Conservation (phyloP, 2,113 vertebrate genomes). For the Blennius ocellaris region DNA sequence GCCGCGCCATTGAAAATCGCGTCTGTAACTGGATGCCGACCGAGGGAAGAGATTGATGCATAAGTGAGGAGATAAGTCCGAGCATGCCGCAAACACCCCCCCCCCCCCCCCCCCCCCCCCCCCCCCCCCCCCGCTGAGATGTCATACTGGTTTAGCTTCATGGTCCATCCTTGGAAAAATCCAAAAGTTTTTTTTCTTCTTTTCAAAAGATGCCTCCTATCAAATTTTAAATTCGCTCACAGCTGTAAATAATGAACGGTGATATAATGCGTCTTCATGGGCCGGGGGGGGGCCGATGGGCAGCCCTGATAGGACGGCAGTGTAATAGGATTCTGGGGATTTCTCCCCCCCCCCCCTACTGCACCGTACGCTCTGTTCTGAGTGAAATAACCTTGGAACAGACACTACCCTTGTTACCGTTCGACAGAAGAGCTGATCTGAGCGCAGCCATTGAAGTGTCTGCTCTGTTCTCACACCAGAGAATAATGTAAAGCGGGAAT, state of each 20-base stretch:
- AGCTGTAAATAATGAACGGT: conserved; percentile 57
- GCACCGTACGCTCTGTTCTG: conserved; percentile 13
- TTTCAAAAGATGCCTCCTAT: conserved; percentile 36
- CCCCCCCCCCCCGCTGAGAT: conserved; percentile 52
- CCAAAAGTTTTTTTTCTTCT: conserved; percentile 39
- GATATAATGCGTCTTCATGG: conserved; percentile 30
- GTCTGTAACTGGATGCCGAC: conserved; percentile 53
- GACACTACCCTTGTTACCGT: conserved; percentile 32
- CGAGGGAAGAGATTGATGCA: conserved; percentile 64
- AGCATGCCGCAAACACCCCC: conserved; percentile 56
- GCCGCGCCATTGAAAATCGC: conserved; percentile 54
- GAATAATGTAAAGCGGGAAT: conserved; percentile 46
- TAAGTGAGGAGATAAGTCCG: conserved; percentile 71
- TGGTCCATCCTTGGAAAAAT: conserved; percentile 40
- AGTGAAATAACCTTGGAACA: conserved; percentile 48
- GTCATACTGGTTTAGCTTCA: conserved; percentile 58
- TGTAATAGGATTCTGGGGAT: conserved; percentile 34
- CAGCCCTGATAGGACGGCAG: conserved; percentile 25
- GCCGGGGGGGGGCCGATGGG: conserved; percentile 9
- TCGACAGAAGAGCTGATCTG: conserved; percentile 29
- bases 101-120: conserved; percentile 27
- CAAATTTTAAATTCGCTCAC: conserved; percentile 58
- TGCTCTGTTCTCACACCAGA: conserved; percentile 30
- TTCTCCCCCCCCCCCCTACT: conserved; percentile 1
- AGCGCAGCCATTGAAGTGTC: conserved; percentile 28